Evolutionary conservation across 2,113 vertebrate species (phyloP).

Genomic region (Actenoides lindsayi): DNA sequence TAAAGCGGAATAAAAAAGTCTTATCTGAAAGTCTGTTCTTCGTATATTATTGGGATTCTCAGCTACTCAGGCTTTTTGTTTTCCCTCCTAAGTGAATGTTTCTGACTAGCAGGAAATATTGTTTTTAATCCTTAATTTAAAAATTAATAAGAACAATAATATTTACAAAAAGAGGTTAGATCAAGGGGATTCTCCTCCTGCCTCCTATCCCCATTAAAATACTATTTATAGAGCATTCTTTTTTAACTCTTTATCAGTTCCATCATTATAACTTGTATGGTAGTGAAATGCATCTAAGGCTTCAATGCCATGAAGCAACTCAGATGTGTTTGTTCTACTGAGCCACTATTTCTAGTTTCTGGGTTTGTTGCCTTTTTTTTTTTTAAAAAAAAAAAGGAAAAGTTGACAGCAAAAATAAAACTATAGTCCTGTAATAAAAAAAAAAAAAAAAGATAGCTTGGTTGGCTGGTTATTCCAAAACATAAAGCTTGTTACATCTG

Average conservation of each 20-base stretch:
- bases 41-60: background rate
- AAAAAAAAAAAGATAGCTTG: background rate
- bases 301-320: background rate
- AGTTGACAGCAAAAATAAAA: background rate
- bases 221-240: slow-evolving; percentile 4
- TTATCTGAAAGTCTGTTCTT: background rate
- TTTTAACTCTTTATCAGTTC: slow-evolving; percentile 10
- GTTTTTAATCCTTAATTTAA: too few species aligned
- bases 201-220: background rate
- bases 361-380: too few species aligned
- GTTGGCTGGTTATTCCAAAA: background rate
- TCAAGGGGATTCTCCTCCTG: background rate
- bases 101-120: background rate
- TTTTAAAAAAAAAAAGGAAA: background rate
- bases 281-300: background rate
- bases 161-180: background rate
- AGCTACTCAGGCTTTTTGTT: background rate
- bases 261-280: background rate
- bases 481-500: background rate
- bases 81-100: background rate
- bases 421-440: background rate
- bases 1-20: background rate
- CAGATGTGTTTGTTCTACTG: background rate
- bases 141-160: background rate
- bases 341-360: background rate